phyloP scores from a whole-genome alignment of 2,888 invertebrate genomes.

The Drosophila nigritarsus region DNA sequence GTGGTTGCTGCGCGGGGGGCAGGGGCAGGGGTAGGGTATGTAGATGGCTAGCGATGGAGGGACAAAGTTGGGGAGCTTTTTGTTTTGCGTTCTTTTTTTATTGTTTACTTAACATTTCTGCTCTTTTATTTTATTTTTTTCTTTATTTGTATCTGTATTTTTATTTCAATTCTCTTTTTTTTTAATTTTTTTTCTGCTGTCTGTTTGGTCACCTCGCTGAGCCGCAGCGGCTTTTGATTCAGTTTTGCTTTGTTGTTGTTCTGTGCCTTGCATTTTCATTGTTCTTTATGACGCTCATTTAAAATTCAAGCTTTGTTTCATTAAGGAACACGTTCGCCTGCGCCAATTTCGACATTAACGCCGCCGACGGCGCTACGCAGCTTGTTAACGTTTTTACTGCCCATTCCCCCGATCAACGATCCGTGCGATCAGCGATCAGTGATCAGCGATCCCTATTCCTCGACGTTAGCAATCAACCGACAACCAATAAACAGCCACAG shows the following conservation, averaged over 20 bases:
- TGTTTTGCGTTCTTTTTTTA: constrained; percentile 46
- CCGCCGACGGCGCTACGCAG: constrained; percentile 79
- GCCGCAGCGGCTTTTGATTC: constrained; percentile 49
- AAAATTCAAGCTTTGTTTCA: constrained; percentile 83
- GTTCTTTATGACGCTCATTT: constrained; percentile 83
- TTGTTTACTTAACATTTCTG: constrained; percentile 76
- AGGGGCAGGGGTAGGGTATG: constrained; percentile 19
- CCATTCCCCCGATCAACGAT: constrained; percentile 22
- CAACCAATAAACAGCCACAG: constrained; percentile 38
- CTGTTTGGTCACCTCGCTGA: constrained; percentile 19
- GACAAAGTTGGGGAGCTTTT: constrained; percentile 40
- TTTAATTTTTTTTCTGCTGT: background rate
- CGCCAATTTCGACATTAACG: constrained; percentile 77
- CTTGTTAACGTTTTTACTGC: constrained; percentile 76
- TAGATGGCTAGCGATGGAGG: constrained; percentile 29
- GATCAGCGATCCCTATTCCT: constrained; percentile 24
- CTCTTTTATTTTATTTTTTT: constrained; percentile 52
- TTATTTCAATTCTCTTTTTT: constrained; percentile 20
- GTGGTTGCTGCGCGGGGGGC: background rate
- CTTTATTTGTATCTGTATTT: constrained; percentile 27
- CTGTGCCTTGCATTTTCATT: constrained; percentile 71
- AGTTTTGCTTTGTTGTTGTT: constrained; percentile 62
- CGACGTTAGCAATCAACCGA: constrained; percentile 48
- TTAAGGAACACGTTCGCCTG: constrained; percentile 78
- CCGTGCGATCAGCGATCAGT: constrained; percentile 21